Evolutionary conservation across 2,113 vertebrate species (phyloP).

Genomic region (Australoheros scitulus): DNA sequence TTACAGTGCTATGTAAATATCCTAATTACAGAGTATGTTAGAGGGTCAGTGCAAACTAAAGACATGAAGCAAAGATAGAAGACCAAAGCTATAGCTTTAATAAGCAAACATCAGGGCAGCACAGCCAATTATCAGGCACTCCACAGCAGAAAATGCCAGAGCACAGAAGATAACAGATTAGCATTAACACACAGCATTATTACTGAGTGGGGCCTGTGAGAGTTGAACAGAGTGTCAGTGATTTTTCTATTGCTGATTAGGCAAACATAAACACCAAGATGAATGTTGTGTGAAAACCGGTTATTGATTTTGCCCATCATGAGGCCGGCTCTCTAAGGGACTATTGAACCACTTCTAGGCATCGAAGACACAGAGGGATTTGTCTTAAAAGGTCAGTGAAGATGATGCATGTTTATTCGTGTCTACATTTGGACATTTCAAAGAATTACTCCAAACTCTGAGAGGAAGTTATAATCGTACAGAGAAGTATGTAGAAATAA

Average conservation of each 20-base stretch:
- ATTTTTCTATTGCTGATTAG: constrained; percentile 66
- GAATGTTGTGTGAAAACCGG: constrained; percentile 64
- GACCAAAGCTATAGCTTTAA: constrained; percentile 33
- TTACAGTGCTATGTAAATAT: background rate
- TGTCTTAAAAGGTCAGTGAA: constrained; percentile 67
- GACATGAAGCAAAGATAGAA: constrained; percentile 23
- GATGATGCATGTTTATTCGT: constrained; percentile 38
- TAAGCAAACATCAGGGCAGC: constrained; percentile 29
- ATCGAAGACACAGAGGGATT: constrained; percentile 20
- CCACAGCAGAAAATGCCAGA: constrained; percentile 45
- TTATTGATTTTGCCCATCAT: constrained; percentile 74
- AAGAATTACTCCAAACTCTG: constrained; percentile 15
- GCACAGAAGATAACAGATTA: constrained; percentile 52
- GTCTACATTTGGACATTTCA: constrained; percentile 27
- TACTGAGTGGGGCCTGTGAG: constrained; percentile 46
- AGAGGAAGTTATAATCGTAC: background rate
- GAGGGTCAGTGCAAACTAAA: constrained; percentile 25
- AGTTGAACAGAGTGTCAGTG: constrained; percentile 29
- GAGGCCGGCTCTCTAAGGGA: constrained; percentile 57
- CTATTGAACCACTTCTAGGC: constrained; percentile 55
- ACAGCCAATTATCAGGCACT: constrained; percentile 45
- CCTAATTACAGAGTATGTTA: constrained; percentile 15
- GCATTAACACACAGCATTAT: constrained; percentile 45
- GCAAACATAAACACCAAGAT: constrained; percentile 75
- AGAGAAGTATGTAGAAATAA: constrained; percentile 8